Evolutionary conservation across 2,797 vertebrate species (phyloP).

Genomic region (Galago senegalensis): DNA sequence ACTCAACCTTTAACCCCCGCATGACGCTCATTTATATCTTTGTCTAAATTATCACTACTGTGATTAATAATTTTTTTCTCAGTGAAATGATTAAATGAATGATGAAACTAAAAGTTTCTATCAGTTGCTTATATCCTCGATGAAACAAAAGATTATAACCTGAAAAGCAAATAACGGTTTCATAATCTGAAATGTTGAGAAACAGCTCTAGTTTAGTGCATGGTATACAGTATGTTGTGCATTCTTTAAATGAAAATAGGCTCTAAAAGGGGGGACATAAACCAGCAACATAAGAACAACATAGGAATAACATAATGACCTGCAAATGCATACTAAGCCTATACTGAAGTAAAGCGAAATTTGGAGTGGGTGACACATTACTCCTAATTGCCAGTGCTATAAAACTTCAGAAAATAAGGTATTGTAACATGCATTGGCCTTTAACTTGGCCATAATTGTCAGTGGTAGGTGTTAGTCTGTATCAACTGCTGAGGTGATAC

Average conservation of each 20-base stretch:
- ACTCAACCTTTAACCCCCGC: neutral
- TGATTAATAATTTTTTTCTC: slow-evolving; percentile 8
- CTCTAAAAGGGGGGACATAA: neutral
- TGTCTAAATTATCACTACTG: neutral
- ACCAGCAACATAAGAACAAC: neutral
- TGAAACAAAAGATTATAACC: neutral
- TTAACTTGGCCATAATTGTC: neutral
- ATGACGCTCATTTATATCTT: neutral
- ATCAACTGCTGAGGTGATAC: neutral
- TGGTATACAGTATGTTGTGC: neutral
- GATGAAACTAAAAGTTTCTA: neutral
- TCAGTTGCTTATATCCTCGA: neutral
- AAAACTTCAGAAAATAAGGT: slow-evolving; percentile 27
- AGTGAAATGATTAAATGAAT: slow-evolving; percentile 22
- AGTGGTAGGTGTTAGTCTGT: neutral
- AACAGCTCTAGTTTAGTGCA: neutral
- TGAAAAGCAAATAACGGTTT: neutral
- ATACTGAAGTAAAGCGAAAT: slow-evolving; percentile 48
- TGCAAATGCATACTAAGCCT: neutral
- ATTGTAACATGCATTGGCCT: neutral
- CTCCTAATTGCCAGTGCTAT: neutral
- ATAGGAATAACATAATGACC: neutral
- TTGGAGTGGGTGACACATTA: slow-evolving; percentile 49
- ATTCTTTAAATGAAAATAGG: slow-evolving; percentile 31
- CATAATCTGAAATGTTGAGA: neutral